Conservation (phyloP, 2,888 invertebrate species). For the Microchrysa polita region DNA sequence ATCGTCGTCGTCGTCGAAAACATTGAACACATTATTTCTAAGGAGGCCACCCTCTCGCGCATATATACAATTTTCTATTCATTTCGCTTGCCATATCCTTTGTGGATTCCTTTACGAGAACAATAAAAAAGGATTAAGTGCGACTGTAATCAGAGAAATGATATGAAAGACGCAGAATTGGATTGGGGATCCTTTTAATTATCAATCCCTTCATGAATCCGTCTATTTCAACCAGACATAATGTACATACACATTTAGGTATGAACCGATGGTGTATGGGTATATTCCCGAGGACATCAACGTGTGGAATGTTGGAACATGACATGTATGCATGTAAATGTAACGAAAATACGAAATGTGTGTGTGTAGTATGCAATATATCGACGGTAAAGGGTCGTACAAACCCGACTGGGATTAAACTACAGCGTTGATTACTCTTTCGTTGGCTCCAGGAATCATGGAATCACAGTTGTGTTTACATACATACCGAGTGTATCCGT, state of each 20-base stretch:
- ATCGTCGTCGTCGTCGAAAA: constrained; percentile 1
- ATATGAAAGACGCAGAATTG: constrained; percentile 24
- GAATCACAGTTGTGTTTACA: background rate
- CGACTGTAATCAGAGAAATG: constrained; percentile 46
- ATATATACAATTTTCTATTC: constrained; percentile 1
- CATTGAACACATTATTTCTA: constrained; percentile 29
- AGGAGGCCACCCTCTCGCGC: background rate
- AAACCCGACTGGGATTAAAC: constrained; percentile 2
- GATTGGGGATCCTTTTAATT: constrained; percentile 48
- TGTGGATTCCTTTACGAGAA: constrained; percentile 39
- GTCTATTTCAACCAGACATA: no score
- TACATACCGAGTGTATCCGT: constrained; percentile 6
- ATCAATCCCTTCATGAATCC: constrained; percentile 43
- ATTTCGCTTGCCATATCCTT: constrained; percentile 31
- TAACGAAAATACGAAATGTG: constrained; percentile 18
- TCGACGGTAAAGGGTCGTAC: constrained; percentile 7
- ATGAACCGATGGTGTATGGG: no score
- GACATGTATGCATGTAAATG: constrained; percentile 3
- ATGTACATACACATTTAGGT: no score
- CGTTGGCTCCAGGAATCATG: constrained; percentile 11
- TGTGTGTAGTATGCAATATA: no score
- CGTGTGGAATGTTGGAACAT: constrained; percentile 15
- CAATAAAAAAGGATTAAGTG: constrained; percentile 50
- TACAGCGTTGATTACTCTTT: constrained; percentile 39
- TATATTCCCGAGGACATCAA: constrained; percentile 18